A percentile compares a stretch with the other conserved stretches of the same genome.
phyloP scores from a whole-genome alignment of 2,888 invertebrate species.

The Stenodera caucasica region DNA sequence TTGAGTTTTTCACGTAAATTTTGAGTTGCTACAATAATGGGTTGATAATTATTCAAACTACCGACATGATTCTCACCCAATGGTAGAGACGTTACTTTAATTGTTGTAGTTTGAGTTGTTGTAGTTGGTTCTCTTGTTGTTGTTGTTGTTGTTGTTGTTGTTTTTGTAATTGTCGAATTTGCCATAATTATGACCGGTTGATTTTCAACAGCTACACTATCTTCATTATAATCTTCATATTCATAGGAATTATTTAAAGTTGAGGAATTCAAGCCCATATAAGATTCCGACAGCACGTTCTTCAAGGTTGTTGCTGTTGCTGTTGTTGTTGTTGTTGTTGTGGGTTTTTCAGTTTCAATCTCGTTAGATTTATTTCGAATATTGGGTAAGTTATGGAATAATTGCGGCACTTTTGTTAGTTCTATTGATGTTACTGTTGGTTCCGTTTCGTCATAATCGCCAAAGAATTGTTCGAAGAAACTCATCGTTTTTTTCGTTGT shows the following conservation, averaged over 20 bases:
- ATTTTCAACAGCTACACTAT: constrained; percentile 47
- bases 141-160: constrained; percentile 14
- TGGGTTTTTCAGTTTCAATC: constrained; percentile 30
- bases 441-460: constrained; percentile 50
- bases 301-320: constrained; percentile 17
- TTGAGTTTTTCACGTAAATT: constrained; percentile 53
- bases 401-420: constrained; percentile 32
- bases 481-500: constrained; percentile 54
- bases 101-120: constrained; percentile 33
- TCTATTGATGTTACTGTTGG: constrained; percentile 41
- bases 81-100: constrained; percentile 53
- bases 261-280: constrained; percentile 32
- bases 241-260: constrained; percentile 39
- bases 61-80: constrained; percentile 53
- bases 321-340: constrained; percentile 31
- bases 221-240: constrained; percentile 46
- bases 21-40: constrained; percentile 52
- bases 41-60: constrained; percentile 38
- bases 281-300: constrained; percentile 39
- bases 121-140: constrained; percentile 13
- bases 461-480: constrained; percentile 54
- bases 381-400: constrained; percentile 38
- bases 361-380: constrained; percentile 34
- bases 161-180: constrained; percentile 15
- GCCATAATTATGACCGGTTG: constrained; percentile 30